Conservation (phyloP, 2,888 invertebrate genomes). For the Pogonocherus hispidulus region DNA sequence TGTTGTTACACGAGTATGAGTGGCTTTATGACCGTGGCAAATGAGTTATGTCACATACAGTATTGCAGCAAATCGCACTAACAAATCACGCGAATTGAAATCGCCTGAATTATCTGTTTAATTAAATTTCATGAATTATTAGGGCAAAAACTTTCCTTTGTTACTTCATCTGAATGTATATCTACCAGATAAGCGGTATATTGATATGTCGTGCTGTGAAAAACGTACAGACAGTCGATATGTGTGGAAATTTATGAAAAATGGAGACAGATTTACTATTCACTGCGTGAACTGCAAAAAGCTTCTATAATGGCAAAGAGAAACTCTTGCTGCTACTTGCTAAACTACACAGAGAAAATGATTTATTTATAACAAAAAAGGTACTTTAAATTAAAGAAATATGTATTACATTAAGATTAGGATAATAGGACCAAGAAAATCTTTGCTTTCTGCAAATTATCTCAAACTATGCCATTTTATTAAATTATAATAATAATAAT, state of each 20-base stretch:
- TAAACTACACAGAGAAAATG: too few relatives aligned
- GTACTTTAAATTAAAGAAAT: too few relatives aligned
- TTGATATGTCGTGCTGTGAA: conserved; percentile 11
- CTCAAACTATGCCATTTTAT: too few relatives aligned
- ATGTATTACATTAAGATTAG: too few relatives aligned
- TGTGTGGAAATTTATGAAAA: not conserved
- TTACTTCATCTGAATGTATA: conserved; percentile 11
- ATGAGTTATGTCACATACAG: conserved; percentile 6
- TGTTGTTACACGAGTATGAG: not conserved
- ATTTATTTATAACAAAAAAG: too few relatives aligned
- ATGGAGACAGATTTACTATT: too few relatives aligned
- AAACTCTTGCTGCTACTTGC: too few relatives aligned
- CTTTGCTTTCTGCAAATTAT: too few relatives aligned
- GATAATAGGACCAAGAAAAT: too few relatives aligned
- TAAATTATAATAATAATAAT: too few relatives aligned
- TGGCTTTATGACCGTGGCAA: conserved; percentile 2
- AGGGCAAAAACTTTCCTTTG: conserved; percentile 25
- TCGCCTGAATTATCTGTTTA: conserved; percentile 22
- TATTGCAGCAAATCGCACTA: conserved; percentile 12
- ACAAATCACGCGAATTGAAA: conserved; percentile 12
- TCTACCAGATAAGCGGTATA: conserved; percentile 6
- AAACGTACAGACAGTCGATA: not conserved
- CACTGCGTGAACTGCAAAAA: too few relatives aligned
- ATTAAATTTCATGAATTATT: conserved; percentile 30
- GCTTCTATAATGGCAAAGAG: too few relatives aligned